A percentile compares a stretch with the other conserved stretches of the same genome.
phyloP scores from a whole-genome alignment of 2,797 vertebrate genomes.

The Champsocephalus gunnari region DNA sequence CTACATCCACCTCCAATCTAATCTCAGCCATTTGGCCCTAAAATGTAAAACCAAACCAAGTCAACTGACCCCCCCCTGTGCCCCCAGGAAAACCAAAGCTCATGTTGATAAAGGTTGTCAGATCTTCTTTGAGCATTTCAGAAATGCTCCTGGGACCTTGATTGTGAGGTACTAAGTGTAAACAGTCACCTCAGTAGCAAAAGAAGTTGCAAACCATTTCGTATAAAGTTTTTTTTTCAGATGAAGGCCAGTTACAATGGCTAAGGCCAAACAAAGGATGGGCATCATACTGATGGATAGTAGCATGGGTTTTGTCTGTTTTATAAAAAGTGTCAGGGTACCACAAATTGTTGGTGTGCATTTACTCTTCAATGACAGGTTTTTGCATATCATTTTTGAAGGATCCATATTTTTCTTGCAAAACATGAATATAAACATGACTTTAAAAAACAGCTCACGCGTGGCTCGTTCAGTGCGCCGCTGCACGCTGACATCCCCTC shows the following conservation, averaged over 20 bases:
- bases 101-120: conserved; percentile 10
- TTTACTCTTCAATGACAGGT: conserved; percentile 60
- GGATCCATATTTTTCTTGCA: conserved; percentile 66
- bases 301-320: conserved; percentile 11
- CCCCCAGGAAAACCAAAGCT: neutral
- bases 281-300: conserved; percentile 33
- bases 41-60: conserved; percentile 33
- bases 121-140: neutral
- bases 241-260: neutral
- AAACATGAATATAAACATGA: conserved; percentile 82
- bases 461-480: conserved; percentile 28
- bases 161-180: neutral
- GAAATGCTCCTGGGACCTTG: neutral
- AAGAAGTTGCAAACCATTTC: neutral
- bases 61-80: neutral
- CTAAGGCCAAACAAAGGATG: neutral
- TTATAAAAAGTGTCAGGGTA: conserved; percentile 46
- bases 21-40: conserved; percentile 43
- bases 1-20: conserved; percentile 14
- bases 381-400: conserved; percentile 57
- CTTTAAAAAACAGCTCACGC: conserved; percentile 39
- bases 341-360: conserved; percentile 49
- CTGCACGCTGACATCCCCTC: conserved; percentile 66
- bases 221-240: neutral
- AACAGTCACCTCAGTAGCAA: neutral